Evolutionary conservation across 1,140 invertebrate genomes (phyloP).

Genomic region (Drosophila nasuta): DNA sequence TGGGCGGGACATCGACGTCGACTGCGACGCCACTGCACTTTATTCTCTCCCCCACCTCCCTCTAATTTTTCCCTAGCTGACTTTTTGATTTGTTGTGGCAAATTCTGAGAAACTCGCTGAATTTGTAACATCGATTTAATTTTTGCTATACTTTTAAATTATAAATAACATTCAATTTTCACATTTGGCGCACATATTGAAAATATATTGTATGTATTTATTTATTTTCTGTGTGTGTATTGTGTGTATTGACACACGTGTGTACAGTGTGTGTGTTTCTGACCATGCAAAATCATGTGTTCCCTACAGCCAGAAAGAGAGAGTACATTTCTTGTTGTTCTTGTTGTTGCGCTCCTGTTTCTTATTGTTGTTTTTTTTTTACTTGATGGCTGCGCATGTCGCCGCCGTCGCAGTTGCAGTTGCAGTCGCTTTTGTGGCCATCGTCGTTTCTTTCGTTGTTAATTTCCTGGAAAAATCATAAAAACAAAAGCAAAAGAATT

Average conservation of each 20-base stretch:
- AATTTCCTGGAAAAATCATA: slow-evolving; percentile 77
- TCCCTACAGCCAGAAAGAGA: slow-evolving; percentile 42
- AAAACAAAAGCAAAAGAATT: slow-evolving; percentile 81
- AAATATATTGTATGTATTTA: not conserved
- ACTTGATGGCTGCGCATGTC: slow-evolving; percentile 51
- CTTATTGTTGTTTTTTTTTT: slow-evolving; percentile 35
- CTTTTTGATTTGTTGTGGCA: slow-evolving; percentile 31
- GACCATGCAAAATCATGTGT: slow-evolving; percentile 69
- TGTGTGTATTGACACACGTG: slow-evolving; percentile 42
- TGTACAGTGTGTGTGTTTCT: slow-evolving; percentile 41
- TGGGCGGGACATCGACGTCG: slow-evolving; percentile 36
- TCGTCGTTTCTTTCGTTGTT: slow-evolving; percentile 65
- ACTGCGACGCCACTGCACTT: slow-evolving; percentile 37
- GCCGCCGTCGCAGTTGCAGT: slow-evolving; percentile 40
- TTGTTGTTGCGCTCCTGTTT: slow-evolving; percentile 52
- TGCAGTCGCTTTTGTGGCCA: slow-evolving; percentile 34
- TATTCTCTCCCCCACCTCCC: not conserved
- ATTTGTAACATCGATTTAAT: slow-evolving; percentile 8
- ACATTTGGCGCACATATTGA: slow-evolving; percentile 17
- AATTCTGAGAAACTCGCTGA: slow-evolving; percentile 34
- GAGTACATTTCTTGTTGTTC: slow-evolving; percentile 28
- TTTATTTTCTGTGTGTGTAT: slow-evolving; percentile 12
- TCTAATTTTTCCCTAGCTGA: not conserved
- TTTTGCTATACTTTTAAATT: slow-evolving; percentile 3
- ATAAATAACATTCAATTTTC: slow-evolving; percentile 18